Base-by-base conservation (phyloP, 2,113 vertebrate genomes). In the Hepsetus odoe region DNA sequence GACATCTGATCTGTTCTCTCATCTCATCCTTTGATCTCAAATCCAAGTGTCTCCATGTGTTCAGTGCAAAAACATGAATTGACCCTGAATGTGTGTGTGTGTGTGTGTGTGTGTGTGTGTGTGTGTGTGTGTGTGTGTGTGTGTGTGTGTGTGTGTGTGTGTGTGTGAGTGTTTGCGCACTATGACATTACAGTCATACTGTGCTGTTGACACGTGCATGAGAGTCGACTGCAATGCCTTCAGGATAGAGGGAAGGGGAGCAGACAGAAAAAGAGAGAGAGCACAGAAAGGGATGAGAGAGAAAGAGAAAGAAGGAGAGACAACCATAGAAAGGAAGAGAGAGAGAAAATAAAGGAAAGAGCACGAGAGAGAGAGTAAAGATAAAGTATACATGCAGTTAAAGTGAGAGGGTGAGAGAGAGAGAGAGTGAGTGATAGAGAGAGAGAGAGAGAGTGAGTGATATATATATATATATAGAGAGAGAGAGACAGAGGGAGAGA, bases 281-380 rank as follows among this genome's bases (percentile, higher is more conserved):
- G 68, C 70, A 9, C 69, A 24, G 13, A 12, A 28, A 12, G 13
- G 24, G 22, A 24, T 11, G 55, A 8, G 22, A 24, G 22, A 24
- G 55, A 58, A 9, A 26, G 55, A 24, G 55, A 58, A 7, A 58
- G 55, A 58, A 10, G 28, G 55, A 58, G 5, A 58, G 55, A 56
- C 16, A 22, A n/a, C 8, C n/a, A n/a, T 22, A 10, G 64, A 82
- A 44, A 7, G 75, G 85, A 76, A 73, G 82, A 80, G 83, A 53
- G 77, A 83, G 76, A 83, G 80, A 70, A 83, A 79, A 4, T 87
- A 28, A 83, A 30, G 76, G 61, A 72, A 56, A 83, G 77, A 84
- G 38, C 8, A 74, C 55, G 24, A 65, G 56, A 74, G 83, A 80
- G 73, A 71, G 40, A 53, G 16, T 24, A 51, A 42, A 46, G 59